Evolutionary conservation across 2,888 invertebrate genomes (phyloP).

Genomic region (Odontocolon sp.): DNA sequence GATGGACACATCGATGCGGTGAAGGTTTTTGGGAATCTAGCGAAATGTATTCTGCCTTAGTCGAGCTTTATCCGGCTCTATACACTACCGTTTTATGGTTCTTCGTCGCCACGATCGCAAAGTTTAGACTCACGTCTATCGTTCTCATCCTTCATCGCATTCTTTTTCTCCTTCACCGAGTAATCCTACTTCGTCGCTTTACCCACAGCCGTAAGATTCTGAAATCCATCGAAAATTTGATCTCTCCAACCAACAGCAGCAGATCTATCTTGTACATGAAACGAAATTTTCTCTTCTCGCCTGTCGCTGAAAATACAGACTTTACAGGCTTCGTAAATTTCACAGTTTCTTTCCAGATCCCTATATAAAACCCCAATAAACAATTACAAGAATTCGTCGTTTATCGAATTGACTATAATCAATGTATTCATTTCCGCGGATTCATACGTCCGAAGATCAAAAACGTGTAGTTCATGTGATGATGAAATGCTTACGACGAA

Average conservation of each 20-base stretch:
- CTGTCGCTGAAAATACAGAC: background rate
- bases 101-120: conserved; percentile 61
- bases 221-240: conserved; percentile 54
- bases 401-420: background rate
- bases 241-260: background rate
- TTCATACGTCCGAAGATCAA: no score
- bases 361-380: no score
- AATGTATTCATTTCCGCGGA: background rate
- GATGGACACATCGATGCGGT: conserved; percentile 27
- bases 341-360: no score
- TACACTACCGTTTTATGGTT: conserved; percentile 61
- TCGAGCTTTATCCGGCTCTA: conserved; percentile 54
- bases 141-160: conserved; percentile 30
- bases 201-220: conserved; percentile 33
- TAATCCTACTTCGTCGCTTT: conserved; percentile 23
- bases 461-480: no score
- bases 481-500: background rate
- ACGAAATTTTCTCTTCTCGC: conserved; percentile 32
- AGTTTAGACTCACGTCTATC: conserved; percentile 47
- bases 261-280: conserved; percentile 15
- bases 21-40: conserved; percentile 44
- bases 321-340: background rate
- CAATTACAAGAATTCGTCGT: background rate
- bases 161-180: conserved; percentile 22
- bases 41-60: conserved; percentile 56